Evolutionary conservation across 1,140 invertebrate species (phyloP), one percentile per base, ranked within the genome.

Genomic region (Achroia grisella): DNA sequence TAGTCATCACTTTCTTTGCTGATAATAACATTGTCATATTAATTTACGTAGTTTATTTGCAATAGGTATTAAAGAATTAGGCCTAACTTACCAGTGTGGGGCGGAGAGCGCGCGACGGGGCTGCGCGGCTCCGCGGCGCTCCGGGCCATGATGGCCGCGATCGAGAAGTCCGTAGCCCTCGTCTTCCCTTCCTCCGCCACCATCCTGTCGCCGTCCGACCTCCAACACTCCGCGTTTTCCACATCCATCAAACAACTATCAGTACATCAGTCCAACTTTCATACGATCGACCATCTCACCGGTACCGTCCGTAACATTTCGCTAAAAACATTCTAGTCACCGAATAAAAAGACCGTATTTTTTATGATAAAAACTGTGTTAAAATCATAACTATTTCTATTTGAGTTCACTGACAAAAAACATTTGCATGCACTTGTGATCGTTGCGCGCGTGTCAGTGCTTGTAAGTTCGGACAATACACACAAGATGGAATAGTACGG

Each of bases 71-170:
- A 3, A 35, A n/a, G n/a, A 59, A 42, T 59, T 73, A 74, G 70
- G 71, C 70, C 71, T 73, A 78, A 66, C 57, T 65, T 69, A 84
- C 79, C 79, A 41, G 71, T 73, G 44, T 63, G 72, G 33, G 74
- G 61, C 63, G 77, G 74, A 37, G 72, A 72, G 33, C 62, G 61
- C 36, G 64, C 69, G 55, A 52, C 56, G 54, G 85, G 81, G 52
- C 80, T 77, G 79, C 87, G 65, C 78, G 88, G 87, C 67, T 91
- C 82, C 41, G 87, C 86, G 60, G 88, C 88, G 73, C 91, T 90
- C 44, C 93, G 87, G 41, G 93, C 93, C 94, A 97, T 97, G 67
- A 97, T 97, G 34, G 95, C 95, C 17, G 94, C 95, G 68, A 97
- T 97, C 50, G 94, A 96, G 87, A 97, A 97, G 86, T 97, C 95